Evolutionary conservation across 1,140 invertebrate species (phyloP), one percentile per base, ranked within the genome.

Genomic region (Diorhabda elongata): DNA sequence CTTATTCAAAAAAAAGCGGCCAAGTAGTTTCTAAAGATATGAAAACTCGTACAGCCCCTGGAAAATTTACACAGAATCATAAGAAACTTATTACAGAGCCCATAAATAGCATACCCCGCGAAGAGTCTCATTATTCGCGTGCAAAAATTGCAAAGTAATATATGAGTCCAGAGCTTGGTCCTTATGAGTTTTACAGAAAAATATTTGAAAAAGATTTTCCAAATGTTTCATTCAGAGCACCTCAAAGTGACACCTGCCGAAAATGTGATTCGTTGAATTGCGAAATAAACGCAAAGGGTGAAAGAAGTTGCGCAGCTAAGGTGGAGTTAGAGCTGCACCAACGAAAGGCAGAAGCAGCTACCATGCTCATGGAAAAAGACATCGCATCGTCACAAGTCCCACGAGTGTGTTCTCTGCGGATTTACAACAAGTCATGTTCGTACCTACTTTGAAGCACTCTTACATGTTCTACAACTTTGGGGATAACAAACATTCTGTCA

Each of bases 381-480:
- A 58, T 42, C 5, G 64, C 52, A 57, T 3, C 6, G 3, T 67
- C 66, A 5, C 66, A 68, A 64, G 3, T 45, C 4, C 66, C 62
- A 11, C 56, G 5, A 63, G 7, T 56, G 61, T 57, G 9, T 56
- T 63, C 8, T 66, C 63, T 42, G 60, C 68, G 52, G 66, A 71
- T 64, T 58, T 71, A 11, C 58, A 71, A 58, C 66, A 71, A 56
- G 66, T 59, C 3, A 62, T 71, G 45, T 71, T 71, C 45, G 61
- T 68, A 59, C 66, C 69, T 58, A 68, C 66, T 59, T 52, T 71
- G 26, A 62, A 47, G n/a, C 69, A 57, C 41, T 58, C 47, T 7
- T 61, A 69, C 42, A 69, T 69, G 70, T 71, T 71, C 57, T 68
- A 71, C 44, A 42, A 71, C 47, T 9, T 71, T 44, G 44, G n/a